Evolutionary conservation across 2,113 vertebrate species (phyloP).

Genomic region (Gambusia affinis): DNA sequence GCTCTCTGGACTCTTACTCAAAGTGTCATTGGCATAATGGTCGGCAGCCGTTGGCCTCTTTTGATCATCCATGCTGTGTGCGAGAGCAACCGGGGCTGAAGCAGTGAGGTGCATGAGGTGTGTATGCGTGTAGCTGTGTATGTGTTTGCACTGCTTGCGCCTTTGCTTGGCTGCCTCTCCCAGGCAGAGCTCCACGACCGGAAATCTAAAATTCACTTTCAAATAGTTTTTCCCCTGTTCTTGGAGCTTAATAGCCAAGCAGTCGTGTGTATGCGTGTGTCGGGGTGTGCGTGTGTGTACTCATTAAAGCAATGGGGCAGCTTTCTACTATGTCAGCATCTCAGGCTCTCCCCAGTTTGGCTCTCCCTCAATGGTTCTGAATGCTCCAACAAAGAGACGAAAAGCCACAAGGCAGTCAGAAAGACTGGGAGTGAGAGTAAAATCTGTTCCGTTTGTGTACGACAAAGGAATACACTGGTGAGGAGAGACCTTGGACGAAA

Average conservation of each 20-base stretch:
- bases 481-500: constrained; percentile 59
- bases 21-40: constrained; percentile 89
- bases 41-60: constrained; percentile 83
- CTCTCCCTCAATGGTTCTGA: constrained; percentile 63
- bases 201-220: constrained; percentile 88
- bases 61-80: constrained; percentile 84
- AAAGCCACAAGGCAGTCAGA: constrained; percentile 35
- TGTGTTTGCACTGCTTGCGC: constrained; percentile 41
- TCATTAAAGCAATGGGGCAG: constrained; percentile 78
- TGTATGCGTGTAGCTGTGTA: constrained; percentile 46
- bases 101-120: constrained; percentile 70
- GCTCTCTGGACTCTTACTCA: constrained; percentile 86
- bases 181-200: constrained; percentile 77
- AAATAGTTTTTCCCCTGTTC: constrained; percentile 80
- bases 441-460: constrained; percentile 17
- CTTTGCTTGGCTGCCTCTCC: constrained; percentile 72
- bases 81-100: constrained; percentile 73
- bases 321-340: constrained; percentile 81
- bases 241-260: constrained; percentile 79
- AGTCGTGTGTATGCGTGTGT: constrained; percentile 41
- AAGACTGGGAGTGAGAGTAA: constrained; percentile 19
- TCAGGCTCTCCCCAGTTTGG: constrained; percentile 70
- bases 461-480: constrained; percentile 9
- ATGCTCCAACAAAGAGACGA: constrained; percentile 58
- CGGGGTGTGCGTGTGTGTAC: constrained; percentile 47